Conservation (phyloP, 2,888 invertebrate genomes). For the Lycocerus yunnanus region DNA sequence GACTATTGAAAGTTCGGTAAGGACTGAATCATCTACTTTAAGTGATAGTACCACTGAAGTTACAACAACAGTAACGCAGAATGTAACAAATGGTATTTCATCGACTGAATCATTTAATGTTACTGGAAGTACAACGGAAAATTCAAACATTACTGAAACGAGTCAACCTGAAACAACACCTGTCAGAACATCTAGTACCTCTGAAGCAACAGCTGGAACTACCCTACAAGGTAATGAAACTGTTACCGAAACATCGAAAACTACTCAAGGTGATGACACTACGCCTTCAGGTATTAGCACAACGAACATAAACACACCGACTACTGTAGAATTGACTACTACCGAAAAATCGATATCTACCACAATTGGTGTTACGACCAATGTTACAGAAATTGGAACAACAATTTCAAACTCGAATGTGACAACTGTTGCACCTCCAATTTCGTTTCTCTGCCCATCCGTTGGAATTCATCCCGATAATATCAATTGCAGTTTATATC, state of each 20-base stretch:
- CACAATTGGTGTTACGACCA: background rate
- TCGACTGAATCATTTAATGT: background rate
- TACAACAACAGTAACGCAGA: no score
- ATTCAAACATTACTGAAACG: background rate
- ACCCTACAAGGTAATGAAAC: background rate
- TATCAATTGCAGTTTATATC: conserved; percentile 41
- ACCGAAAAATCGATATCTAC: background rate
- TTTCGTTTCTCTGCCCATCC: conserved; percentile 36
- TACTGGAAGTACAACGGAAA: background rate
- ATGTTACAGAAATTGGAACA: background rate
- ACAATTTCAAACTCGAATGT: background rate
- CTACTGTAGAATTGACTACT: background rate
- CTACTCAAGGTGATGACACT: background rate
- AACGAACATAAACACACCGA: background rate
- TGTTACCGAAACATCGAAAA: background rate
- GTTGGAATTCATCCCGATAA: conserved; percentile 44
- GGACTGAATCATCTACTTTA: background rate
- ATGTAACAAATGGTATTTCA: background rate
- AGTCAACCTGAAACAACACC: background rate
- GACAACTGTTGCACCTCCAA: background rate
- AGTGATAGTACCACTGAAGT: background rate
- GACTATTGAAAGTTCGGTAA: no score
- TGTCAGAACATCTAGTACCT: background rate
- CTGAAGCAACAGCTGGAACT: background rate
- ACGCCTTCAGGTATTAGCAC: background rate